Conservation (phyloP, 2,888 invertebrate species). For the Stenodema calcarata region DNA sequence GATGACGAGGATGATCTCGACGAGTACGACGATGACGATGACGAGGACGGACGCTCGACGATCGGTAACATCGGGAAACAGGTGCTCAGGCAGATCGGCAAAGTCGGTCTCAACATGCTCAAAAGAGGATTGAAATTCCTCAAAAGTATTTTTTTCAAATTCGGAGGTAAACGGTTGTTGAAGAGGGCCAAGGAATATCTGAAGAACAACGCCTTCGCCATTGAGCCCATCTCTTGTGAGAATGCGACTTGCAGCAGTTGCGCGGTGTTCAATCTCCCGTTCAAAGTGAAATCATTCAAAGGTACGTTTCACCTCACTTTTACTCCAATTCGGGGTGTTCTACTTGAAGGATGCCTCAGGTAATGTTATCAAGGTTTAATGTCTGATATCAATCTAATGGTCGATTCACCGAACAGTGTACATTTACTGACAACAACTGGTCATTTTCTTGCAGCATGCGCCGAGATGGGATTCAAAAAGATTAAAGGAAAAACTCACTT, state of each 20-base stretch:
- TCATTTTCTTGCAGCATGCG: conserved; percentile 13
- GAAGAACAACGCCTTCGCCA: conserved; percentile 1
- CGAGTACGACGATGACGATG: neutral
- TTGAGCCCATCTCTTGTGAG: neutral
- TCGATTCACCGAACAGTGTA: neutral
- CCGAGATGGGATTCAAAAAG: neutral
- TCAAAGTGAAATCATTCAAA: conserved; percentile 18
- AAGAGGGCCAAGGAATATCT: conserved; percentile 6
- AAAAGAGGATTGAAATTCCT: conserved; percentile 10
- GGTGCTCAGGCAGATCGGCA: neutral
- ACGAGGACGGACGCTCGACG: neutral
- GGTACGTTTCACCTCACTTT: too few relatives aligned
- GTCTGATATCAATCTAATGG: neutral
- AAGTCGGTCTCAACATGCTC: conserved; percentile 18
- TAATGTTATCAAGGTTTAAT: too few relatives aligned
- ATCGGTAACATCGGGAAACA: neutral
- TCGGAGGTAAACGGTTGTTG: conserved; percentile 5
- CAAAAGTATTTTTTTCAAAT: conserved; percentile 15
- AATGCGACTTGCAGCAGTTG: neutral
- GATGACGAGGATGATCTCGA: neutral
- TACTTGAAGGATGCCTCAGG: too few relatives aligned
- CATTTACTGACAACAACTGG: too few relatives aligned
- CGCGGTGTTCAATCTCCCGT: conserved; percentile 6
- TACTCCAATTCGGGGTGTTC: too few relatives aligned
- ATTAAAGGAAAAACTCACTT: neutral